phyloP scores from a whole-genome alignment of 2,113 vertebrate species.

The Isichthys henryi region DNA sequence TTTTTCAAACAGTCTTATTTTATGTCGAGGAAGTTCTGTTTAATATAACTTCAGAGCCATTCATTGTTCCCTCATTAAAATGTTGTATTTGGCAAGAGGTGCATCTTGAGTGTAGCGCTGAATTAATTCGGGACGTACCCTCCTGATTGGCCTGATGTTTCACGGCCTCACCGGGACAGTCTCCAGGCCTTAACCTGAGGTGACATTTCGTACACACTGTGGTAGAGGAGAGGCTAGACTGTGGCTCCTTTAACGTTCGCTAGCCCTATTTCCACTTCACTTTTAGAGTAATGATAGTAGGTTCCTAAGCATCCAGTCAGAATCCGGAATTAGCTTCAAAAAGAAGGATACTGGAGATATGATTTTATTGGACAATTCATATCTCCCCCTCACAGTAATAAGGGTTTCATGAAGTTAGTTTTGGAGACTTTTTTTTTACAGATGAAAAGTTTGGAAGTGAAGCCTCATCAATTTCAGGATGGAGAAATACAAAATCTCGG shows the following conservation, averaged over 20 bases:
- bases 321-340: not conserved
- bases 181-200: not conserved
- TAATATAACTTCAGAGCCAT: not conserved
- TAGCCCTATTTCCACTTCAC: not conserved
- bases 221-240: not conserved
- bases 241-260: not conserved
- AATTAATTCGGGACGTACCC: not conserved
- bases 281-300: not conserved
- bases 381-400: not conserved
- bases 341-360: not conserved
- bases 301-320: not conserved
- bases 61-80: conserved; percentile 6
- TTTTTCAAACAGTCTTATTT: conserved; percentile 1
- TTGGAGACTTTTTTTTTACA: not conserved
- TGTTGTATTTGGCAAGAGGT: conserved; percentile 8
- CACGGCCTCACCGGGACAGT: not conserved
- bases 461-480: not conserved
- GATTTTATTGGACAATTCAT: not conserved
- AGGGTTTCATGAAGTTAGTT: not conserved
- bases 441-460: not conserved
- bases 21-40: not conserved
- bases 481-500: not conserved
- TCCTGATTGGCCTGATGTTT: not conserved
- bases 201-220: not conserved
- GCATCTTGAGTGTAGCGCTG: not conserved